Evolutionary conservation across 2,888 invertebrate genomes (phyloP), one percentile per base, ranked within the genome.

Genomic region (Zaprionus lineosus): DNA sequence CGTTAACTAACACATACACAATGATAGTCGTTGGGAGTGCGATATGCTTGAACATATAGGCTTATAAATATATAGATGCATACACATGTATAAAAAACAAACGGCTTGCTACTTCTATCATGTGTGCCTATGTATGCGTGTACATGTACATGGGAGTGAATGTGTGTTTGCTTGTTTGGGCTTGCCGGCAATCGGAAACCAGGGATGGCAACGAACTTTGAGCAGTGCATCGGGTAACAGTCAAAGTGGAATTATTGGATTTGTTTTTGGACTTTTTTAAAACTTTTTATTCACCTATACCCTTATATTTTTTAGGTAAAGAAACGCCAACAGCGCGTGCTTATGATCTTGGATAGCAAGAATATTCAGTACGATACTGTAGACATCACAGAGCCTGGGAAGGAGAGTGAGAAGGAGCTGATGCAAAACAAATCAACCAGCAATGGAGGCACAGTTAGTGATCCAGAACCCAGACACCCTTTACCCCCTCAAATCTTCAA

Each of bases 401-500:
- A 94, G 88, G 97, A 97, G 90, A 91, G 93, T 57, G 95, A 96
- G 74, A 96, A 97, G 90, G 95, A 96, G 81, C 95, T 96, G 87
- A 98, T 99, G 97, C 96, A 97, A 90, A 94, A 93, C 86, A 96
- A 97, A 89, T 93, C 95, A 44, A 95, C 94, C 70, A 92, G 94
- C 61, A 93, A 92, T 87, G 95, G 94, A 46, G 94, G 92, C 58
- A 95, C 95, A 37, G 93, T 94, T 29, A 92, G 94, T 87, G 94
- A 94, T 87, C 92, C 93, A 24, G 93, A 93, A 84, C 94, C 94
- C 36, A 93, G 94, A 88, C 94, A 95, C 79, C 94, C 97, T 43
- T 91, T 97, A 85, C 97, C 98, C 34, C 98, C 98, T 55, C 99
- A 99, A 91, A 92, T 99, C 77, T 98, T 98, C 90, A 96, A 96